Percentiles rank a stretch among this genome's conserved stretches.
Conservation (phyloP, 1,140 invertebrate genomes). For the Drosophila punjabiensis region DNA sequence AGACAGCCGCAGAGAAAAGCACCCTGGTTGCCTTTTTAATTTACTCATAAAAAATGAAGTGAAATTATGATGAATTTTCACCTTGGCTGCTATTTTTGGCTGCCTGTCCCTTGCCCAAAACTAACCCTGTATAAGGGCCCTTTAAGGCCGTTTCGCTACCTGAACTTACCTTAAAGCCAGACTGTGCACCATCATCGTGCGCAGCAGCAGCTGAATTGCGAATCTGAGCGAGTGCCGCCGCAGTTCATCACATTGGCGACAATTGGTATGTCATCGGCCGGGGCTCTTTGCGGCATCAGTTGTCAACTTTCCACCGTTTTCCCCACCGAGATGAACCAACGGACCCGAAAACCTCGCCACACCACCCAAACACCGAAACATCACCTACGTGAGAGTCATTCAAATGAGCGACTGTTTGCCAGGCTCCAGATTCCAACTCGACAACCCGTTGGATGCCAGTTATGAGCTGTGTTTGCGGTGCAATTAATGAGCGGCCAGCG, state of each 20-base stretch:
- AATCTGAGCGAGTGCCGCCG: neutral
- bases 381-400: constrained; percentile 58
- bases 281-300: constrained; percentile 27
- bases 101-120: constrained; percentile 4
- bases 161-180: neutral
- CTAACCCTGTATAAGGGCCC: neutral
- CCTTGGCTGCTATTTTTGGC: constrained; percentile 43
- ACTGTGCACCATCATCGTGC: constrained; percentile 2
- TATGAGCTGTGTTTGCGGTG: constrained; percentile 52
- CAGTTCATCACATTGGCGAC: constrained; percentile 13
- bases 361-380: constrained; percentile 9
- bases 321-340: constrained; percentile 6
- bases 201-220: constrained; percentile 1
- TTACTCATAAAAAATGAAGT: constrained; percentile 65
- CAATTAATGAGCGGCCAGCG: constrained; percentile 60
- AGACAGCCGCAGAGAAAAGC: neutral
- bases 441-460: constrained; percentile 45
- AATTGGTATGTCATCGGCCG: constrained; percentile 46
- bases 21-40: constrained; percentile 63
- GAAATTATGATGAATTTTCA: constrained; percentile 62
- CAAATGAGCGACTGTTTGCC: constrained; percentile 29
- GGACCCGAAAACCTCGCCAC: neutral
- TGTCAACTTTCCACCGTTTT: constrained; percentile 17
- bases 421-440: neutral
- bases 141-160: neutral